A percentile compares a stretch with the other conserved stretches of the same genome.
Conservation (phyloP, 1,140 invertebrate species). For the Aphidius gifuensis region DNA sequence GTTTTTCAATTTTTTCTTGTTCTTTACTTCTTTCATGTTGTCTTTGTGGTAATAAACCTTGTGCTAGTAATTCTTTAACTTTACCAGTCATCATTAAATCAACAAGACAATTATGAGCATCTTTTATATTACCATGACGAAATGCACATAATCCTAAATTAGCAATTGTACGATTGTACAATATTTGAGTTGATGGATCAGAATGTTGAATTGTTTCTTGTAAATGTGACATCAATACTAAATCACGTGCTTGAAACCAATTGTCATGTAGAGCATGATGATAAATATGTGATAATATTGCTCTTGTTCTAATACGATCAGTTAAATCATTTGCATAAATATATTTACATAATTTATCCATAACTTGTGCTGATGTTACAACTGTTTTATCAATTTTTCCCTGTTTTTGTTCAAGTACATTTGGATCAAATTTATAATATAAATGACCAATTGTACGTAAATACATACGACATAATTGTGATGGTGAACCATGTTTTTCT, state of each 20-base stretch:
- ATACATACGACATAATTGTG: slow-evolving; percentile 97
- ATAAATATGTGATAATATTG: slow-evolving; percentile 97
- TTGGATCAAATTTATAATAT: slow-evolving; percentile 95
- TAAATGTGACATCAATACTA: slow-evolving; percentile 97
- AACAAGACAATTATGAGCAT: slow-evolving; percentile 94
- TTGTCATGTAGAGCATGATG: slow-evolving; percentile 97
- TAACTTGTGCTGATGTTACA: slow-evolving; percentile 77
- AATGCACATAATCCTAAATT: slow-evolving; percentile 98
- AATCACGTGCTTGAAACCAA: slow-evolving; percentile 96
- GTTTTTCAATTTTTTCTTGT: slow-evolving; percentile 98
- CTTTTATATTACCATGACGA: slow-evolving; percentile 95
- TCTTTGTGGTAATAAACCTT: slow-evolving; percentile 80
- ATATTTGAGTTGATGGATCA: slow-evolving; percentile 94
- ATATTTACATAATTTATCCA: slow-evolving; percentile 93
- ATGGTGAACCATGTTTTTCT: slow-evolving; percentile 73
- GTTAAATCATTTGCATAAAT: slow-evolving; percentile 94
- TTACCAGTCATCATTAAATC: slow-evolving; percentile 98
- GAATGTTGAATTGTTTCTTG: slow-evolving; percentile 97
- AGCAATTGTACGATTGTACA: slow-evolving; percentile 98
- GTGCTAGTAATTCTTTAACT: slow-evolving; percentile 94
- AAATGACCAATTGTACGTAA: slow-evolving; percentile 95
- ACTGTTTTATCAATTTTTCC: slow-evolving; percentile 62
- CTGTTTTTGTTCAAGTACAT: slow-evolving; percentile 74
- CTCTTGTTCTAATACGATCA: slow-evolving; percentile 90
- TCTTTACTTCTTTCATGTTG: slow-evolving; percentile 95